Conservation (phyloP, 2,888 invertebrate species). For the Campoplex nolae region DNA sequence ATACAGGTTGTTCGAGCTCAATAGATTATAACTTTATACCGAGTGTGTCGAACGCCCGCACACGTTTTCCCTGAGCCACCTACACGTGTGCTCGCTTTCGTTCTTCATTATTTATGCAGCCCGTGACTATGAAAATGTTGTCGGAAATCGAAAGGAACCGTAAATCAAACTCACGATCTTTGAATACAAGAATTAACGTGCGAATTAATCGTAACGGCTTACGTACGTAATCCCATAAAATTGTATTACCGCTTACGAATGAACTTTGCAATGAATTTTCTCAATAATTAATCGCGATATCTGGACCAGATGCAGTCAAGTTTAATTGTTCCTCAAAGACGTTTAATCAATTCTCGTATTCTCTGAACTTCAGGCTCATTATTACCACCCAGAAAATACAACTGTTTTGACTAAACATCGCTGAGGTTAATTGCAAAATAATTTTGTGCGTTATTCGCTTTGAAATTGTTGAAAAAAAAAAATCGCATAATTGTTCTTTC, state of each 20-base stretch:
- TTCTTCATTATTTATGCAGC: conserved; percentile 36
- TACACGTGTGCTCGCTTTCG: conserved; percentile 53
- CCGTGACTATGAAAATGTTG: conserved; percentile 31
- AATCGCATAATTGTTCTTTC: not conserved
- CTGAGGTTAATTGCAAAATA: not conserved
- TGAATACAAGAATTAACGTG: not conserved
- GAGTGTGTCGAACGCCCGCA: conserved; percentile 35
- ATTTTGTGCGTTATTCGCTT: not conserved
- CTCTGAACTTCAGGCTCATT: too few species aligned
- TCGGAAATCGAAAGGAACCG: conserved; percentile 55
- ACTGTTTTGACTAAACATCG: not conserved
- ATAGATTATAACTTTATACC: not conserved
- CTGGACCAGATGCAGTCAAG: not conserved
- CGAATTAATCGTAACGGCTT: not conserved
- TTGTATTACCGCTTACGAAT: not conserved
- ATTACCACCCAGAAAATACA: too few species aligned
- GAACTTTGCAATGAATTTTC: not conserved
- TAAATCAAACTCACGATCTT: conserved; percentile 30
- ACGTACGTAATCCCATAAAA: not conserved
- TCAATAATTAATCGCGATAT: not conserved
- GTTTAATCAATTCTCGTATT: too few species aligned
- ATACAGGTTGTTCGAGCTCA: conserved; percentile 33
- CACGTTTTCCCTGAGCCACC: conserved; percentile 44
- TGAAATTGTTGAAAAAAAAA: not conserved
- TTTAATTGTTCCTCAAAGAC: not conserved